These are phyloP conservation scores for Zaprionus bogoriensis DNA, from an alignment of 2,888 invertebrate species.

Conservation along the genomic window DNA sequence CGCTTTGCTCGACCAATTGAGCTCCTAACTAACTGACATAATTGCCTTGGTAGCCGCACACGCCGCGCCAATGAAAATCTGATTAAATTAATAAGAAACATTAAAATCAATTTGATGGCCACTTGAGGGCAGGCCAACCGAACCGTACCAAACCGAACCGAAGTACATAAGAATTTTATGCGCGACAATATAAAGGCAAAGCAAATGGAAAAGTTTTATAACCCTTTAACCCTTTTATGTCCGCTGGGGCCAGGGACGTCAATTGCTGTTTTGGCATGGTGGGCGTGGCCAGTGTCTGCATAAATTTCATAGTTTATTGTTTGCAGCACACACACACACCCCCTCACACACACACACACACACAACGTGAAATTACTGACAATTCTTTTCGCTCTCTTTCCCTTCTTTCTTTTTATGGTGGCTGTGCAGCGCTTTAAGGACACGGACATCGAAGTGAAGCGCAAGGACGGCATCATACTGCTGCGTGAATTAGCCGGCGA, in stretches of 20 bases:
- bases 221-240: constrained; percentile 41
- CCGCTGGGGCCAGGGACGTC: neutral
- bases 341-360: no score
- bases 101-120: constrained; percentile 59
- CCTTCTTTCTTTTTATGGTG: no score
- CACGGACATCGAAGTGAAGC: constrained; percentile 89
- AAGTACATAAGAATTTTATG: constrained; percentile 54
- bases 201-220: constrained; percentile 57
- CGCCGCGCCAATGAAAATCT: constrained; percentile 42
- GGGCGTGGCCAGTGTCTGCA: constrained; percentile 30
- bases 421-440: constrained; percentile 90
- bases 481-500: constrained; percentile 94
- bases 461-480: constrained; percentile 92
- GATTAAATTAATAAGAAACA: constrained; percentile 61
- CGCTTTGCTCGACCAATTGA: constrained; percentile 7
- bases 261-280: neutral
- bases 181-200: constrained; percentile 29
- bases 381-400: neutral
- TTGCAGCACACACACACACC: constrained; percentile 12
- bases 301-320: constrained; percentile 61
- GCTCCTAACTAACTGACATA: constrained; percentile 28
- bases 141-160: constrained; percentile 48
- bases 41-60: constrained; percentile 22
- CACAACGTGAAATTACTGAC: no score
- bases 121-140: no score